Evolutionary conservation across 2,797 vertebrate species (phyloP).

Genomic region (Chloroceryle inda): DNA sequence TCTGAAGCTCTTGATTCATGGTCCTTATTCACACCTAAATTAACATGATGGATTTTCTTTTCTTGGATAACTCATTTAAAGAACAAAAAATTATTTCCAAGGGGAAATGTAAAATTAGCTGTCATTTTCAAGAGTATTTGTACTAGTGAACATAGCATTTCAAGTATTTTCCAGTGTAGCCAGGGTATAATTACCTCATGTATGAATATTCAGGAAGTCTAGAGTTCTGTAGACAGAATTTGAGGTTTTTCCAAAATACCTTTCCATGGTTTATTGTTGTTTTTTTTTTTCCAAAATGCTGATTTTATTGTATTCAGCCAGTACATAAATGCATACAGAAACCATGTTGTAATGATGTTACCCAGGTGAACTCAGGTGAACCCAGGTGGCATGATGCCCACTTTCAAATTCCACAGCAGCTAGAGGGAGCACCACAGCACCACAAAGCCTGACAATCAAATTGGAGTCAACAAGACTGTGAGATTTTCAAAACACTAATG

Average conservation of each 20-base stretch:
- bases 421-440: not conserved
- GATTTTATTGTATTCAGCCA: not conserved
- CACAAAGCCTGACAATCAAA: not conserved
- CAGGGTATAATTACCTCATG: not conserved
- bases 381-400: not conserved
- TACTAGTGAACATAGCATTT: not conserved
- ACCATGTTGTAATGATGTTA: not conserved
- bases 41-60: not conserved
- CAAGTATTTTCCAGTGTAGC: not conserved
- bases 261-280: fast-evolving
- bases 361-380: not conserved
- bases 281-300: not conserved
- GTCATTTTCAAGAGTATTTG: not conserved
- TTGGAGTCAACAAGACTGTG: fast-evolving
- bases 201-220: not conserved
- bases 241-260: not conserved
- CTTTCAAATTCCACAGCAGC: not conserved
- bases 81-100: not conserved
- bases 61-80: not conserved
- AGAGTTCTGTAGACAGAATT: not conserved
- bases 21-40: not conserved
- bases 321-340: not conserved
- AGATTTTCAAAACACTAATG: not conserved
- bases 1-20: not conserved
- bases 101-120: not conserved